A percentile compares a stretch with the other conserved stretches of the same genome.
These are phyloP conservation scores for Potamilus streckersoni DNA, from an alignment of 1,140 invertebrate genomes.

Conservation along the genomic window DNA sequence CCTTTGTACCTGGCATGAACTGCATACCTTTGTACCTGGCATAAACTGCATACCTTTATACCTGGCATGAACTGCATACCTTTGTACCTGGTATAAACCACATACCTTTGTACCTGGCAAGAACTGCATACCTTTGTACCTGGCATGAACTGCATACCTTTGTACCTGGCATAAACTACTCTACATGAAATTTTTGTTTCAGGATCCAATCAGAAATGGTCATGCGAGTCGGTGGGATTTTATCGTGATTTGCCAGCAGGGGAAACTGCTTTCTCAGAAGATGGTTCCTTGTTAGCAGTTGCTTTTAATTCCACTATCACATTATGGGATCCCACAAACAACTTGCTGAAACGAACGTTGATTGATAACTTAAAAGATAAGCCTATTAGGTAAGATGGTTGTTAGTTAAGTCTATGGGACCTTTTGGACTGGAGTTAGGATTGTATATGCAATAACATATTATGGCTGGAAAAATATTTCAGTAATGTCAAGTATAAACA, in stretches of 20 bases:
- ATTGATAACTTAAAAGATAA: conserved; percentile 41
- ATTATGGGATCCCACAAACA: conserved; percentile 74
- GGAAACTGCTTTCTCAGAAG: conserved; percentile 77
- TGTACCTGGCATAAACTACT: no score
- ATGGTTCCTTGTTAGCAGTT: conserved; percentile 82
- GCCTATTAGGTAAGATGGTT: conserved; percentile 46
- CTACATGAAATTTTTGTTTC: conserved; percentile 5
- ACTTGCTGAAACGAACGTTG: conserved; percentile 71
- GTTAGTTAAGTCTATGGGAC: conserved; percentile 6
- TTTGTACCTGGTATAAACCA: no score
- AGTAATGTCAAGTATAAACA: neutral
- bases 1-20: no score
- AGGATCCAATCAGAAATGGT: conserved; percentile 72
- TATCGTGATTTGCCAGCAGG: conserved; percentile 74
- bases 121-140: no score
- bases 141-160: no score
- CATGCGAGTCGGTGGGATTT: conserved; percentile 75
- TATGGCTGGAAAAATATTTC: neutral
- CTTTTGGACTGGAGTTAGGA: neutral
- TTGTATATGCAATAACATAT: neutral
- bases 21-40: no score
- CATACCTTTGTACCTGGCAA: no score
- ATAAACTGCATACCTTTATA: no score
- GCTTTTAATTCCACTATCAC: conserved; percentile 79
- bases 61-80: no score